Conservation (phyloP, 2,888 invertebrate species). For the Lymantria dispar region DNA sequence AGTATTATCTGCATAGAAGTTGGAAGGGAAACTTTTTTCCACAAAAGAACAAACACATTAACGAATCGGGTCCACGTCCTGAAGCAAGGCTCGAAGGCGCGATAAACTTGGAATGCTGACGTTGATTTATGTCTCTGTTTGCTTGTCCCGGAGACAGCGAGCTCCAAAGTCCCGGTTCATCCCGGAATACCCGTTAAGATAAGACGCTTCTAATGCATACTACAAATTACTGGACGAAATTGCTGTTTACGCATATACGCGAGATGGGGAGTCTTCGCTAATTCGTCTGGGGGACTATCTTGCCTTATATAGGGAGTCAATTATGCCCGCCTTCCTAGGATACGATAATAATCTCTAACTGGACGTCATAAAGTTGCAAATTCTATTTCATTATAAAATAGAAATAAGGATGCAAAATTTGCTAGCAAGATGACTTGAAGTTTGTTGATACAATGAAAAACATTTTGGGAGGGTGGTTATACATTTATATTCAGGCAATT, state of each 20-base stretch:
- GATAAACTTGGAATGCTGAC: conserved; percentile 74
- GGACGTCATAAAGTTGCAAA: conserved; percentile 22
- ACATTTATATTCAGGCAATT: conserved; percentile 24
- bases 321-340: conserved; percentile 19
- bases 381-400: conserved; percentile 18
- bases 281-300: conserved; percentile 39
- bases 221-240: conserved; percentile 68
- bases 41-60: conserved; percentile 70
- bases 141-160: conserved; percentile 70
- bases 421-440: conserved; percentile 32
- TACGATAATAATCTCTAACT: conserved; percentile 27
- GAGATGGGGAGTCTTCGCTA: conserved; percentile 30
- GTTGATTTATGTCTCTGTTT: conserved; percentile 79
- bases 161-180: conserved; percentile 57
- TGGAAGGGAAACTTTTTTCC: conserved; percentile 43
- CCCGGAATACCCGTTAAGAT: conserved; percentile 64
- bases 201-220: conserved; percentile 63
- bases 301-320: conserved; percentile 33
- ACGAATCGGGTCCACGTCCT: conserved; percentile 57
- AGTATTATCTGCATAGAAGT: conserved; percentile 44
- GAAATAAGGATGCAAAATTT: conserved; percentile 22
- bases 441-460: conserved; percentile 33
- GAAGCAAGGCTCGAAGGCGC: conserved; percentile 54
- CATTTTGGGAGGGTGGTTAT: conserved; percentile 17
- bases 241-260: conserved; percentile 54